These are phyloP conservation scores for Oceanodroma leucorhoa DNA, from an alignment of 2,797 vertebrate genomes.

Conservation along the genomic window DNA sequence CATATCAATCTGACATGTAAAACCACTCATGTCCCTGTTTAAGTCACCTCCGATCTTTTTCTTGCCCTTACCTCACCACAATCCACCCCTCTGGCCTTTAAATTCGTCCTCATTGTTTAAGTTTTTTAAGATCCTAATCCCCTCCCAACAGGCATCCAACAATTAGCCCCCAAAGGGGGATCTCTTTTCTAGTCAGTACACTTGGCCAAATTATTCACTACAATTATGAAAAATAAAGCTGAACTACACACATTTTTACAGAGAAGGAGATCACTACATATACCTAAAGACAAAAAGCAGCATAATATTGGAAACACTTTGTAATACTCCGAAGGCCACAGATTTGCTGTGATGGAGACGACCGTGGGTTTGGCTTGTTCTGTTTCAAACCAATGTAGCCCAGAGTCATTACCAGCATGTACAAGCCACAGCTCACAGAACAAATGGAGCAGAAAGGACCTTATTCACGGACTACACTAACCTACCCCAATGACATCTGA, in stretches of 20 bases:
- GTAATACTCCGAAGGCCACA: not conserved
- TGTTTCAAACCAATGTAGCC: not conserved
- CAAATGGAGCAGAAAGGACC: not conserved
- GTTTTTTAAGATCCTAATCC: not conserved
- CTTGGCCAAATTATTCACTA: not conserved
- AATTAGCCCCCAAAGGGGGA: not conserved
- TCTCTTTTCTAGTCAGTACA: not conserved
- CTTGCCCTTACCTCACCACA: not conserved
- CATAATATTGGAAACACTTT: not conserved
- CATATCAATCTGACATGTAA: not conserved
- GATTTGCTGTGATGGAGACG: not conserved
- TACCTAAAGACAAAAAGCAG: not conserved
- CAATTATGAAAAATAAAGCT: not conserved
- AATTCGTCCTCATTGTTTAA: not conserved
- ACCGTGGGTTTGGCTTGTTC: not conserved
- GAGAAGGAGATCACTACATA: not conserved
- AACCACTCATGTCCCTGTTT: not conserved
- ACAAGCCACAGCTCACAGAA: not conserved
- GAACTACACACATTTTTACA: not conserved
- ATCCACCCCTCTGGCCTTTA: not conserved
- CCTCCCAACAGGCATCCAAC: not conserved
- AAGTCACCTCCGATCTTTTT: not conserved
- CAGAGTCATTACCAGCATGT: not conserved
- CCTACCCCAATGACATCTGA: not conserved
- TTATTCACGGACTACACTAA: not conserved